Conservation (phyloP, 2,113 vertebrate genomes). For the Tichodroma muraria region DNA sequence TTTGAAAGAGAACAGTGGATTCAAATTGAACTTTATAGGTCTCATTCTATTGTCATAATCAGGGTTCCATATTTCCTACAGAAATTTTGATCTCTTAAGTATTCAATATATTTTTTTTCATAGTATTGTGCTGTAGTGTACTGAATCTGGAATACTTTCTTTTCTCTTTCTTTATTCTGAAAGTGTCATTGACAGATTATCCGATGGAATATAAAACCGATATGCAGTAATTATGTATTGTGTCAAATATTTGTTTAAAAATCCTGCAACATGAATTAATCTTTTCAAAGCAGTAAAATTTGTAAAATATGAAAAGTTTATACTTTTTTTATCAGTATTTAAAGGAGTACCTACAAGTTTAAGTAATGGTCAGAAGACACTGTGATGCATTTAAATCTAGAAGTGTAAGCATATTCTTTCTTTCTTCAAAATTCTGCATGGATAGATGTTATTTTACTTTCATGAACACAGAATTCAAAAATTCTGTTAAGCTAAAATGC, state of each 20-base stretch:
- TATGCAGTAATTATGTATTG: neutral
- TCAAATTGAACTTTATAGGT: neutral
- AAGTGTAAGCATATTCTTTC: neutral
- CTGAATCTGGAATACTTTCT: neutral
- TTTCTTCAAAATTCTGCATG: neutral
- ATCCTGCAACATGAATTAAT: neutral
- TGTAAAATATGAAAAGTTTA: neutral
- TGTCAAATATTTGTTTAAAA: neutral
- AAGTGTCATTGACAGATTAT: neutral
- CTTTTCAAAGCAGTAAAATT: neutral
- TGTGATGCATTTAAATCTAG: neutral
- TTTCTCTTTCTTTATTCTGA: neutral
- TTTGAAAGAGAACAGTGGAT: neutral
- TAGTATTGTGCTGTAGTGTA: neutral
- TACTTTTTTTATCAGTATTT: neutral
- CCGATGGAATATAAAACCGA: neutral
- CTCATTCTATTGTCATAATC: neutral
- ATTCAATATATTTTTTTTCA: neutral
- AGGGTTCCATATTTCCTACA: neutral
- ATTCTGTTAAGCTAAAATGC: neutral
- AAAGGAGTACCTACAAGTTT: neutral
- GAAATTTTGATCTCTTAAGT: neutral
- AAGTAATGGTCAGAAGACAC: neutral
- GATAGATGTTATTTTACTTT: neutral
- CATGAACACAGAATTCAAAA: neutral